phyloP scores from a whole-genome alignment of 92 coral and sea anemone genomes.

The Epizoanthus stellaris region DNA sequence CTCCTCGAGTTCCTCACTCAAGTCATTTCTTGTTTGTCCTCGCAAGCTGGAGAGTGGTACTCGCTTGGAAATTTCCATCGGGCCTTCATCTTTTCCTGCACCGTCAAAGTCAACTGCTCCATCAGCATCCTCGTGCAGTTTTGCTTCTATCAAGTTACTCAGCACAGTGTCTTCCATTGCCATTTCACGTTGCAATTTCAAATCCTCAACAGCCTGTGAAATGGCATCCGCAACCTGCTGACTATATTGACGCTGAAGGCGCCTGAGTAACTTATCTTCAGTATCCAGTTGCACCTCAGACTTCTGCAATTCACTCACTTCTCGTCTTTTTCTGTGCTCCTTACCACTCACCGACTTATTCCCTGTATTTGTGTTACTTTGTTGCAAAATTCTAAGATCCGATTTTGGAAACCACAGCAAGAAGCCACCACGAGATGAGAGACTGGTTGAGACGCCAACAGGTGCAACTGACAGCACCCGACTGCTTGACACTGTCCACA shows the following conservation, averaged over 20 bases:
- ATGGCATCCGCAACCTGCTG: background rate
- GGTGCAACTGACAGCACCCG: slow-evolving; percentile 68
- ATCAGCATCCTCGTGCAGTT: background rate
- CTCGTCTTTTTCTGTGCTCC: slow-evolving; percentile 19
- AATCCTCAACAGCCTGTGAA: background rate
- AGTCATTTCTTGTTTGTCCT: background rate
- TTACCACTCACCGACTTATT: background rate
- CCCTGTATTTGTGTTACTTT: slow-evolving; percentile 1
- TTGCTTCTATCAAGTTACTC: background rate
- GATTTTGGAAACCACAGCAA: slow-evolving; percentile 82
- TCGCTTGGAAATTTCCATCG: background rate
- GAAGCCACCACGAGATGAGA: slow-evolving; percentile 54
- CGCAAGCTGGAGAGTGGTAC: background rate
- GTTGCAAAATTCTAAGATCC: slow-evolving; percentile 45
- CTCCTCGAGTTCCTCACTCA: slow-evolving; percentile 15
- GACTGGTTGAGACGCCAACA: slow-evolving; percentile 50
- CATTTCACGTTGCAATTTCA: background rate
- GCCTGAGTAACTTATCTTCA: background rate
- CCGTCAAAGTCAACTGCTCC: background rate
- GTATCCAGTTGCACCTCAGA: background rate
- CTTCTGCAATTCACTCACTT: background rate
- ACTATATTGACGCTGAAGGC: background rate
- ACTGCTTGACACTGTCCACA: slow-evolving; percentile 62
- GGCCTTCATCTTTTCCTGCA: background rate
- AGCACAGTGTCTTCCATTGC: background rate